phyloP scores from a whole-genome alignment of 2,113 vertebrate species.

The Scopus umbretta region DNA sequence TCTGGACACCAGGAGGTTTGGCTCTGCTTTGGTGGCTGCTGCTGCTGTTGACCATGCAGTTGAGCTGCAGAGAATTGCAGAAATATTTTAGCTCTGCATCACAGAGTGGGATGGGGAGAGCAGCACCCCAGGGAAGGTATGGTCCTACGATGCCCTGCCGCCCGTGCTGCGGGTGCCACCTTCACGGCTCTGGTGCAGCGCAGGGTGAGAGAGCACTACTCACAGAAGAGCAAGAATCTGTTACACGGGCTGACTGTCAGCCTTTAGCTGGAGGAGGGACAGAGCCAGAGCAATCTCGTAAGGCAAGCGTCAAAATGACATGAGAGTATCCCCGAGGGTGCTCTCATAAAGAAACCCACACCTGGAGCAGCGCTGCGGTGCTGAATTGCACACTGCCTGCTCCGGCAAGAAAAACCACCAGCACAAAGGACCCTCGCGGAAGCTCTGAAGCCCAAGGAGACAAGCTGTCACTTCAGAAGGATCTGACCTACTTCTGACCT shows the following conservation, averaged over 20 bases:
- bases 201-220: rapidly evolving
- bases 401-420: neutral
- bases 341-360: neutral
- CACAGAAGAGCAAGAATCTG: neutral
- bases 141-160: neutral
- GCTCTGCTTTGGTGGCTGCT: neutral
- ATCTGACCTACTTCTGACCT: constrained; percentile 16
- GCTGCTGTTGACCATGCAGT: neutral
- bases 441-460: neutral
- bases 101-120: neutral
- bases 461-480: neutral
- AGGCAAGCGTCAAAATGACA: neutral
- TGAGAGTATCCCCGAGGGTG: neutral
- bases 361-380: rapidly evolving
- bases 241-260: neutral
- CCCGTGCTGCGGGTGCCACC: neutral
- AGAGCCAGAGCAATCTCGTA: neutral
- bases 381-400: neutral
- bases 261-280: neutral
- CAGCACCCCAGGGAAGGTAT: neutral
- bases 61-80: neutral
- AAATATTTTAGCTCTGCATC: neutral
- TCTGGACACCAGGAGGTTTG: neutral
- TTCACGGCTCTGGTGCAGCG: neutral
- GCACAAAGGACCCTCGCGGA: neutral